phyloP scores from a whole-genome alignment of 2,113 vertebrate genomes.

The Climacteris rufus region DNA sequence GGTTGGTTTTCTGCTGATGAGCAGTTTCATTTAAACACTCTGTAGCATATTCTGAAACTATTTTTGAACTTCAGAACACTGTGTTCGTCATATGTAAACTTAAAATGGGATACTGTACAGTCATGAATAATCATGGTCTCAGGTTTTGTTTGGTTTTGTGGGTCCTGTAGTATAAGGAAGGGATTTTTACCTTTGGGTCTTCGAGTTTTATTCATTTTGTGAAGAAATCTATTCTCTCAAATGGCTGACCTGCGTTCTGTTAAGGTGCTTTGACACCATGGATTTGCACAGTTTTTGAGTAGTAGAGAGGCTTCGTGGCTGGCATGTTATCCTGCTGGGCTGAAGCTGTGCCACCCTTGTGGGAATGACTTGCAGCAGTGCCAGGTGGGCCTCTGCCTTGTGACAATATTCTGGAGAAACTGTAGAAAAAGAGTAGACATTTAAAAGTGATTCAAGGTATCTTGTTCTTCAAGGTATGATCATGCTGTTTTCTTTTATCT shows the following conservation, averaged over 20 bases:
- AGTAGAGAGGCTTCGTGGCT: background rate
- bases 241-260: background rate
- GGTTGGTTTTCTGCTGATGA: background rate
- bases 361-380: background rate
- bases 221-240: background rate
- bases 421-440: background rate
- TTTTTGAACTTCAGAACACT: background rate
- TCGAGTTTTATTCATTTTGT: background rate
- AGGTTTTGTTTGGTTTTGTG: background rate
- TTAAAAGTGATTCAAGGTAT: background rate
- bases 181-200: background rate
- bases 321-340: background rate
- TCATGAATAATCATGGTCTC: background rate
- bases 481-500: background rate
- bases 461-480: background rate
- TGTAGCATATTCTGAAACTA: background rate
- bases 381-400: background rate
- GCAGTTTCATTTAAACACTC: background rate
- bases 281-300: background rate
- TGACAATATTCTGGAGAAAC: background rate
- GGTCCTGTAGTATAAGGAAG: background rate
- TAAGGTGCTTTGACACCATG: background rate
- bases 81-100: accelerated
- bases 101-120: background rate
- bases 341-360: background rate